Base-by-base conservation (phyloP, 2,888 invertebrate species). In the Schrankia costaestrigalis region DNA sequence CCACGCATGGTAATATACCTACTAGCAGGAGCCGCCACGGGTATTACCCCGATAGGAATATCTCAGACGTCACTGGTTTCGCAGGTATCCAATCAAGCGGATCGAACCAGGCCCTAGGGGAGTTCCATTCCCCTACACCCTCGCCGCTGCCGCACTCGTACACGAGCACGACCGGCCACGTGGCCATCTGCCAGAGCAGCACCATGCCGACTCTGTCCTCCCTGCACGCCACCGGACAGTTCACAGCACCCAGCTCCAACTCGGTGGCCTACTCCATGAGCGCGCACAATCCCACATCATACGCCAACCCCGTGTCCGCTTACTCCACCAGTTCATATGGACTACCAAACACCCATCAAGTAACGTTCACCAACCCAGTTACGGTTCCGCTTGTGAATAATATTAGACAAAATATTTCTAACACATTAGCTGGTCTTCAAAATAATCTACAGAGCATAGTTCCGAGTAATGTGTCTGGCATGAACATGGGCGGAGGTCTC, bases 71-170 rank as follows among this genome's bases (percentile, higher is more conserved):
- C 34, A 17, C 13, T 37, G 39, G 39, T 46, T 48, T 41, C 39
- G 8, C 78, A 78, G 90, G 90, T 61, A 89, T 92, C 70, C 90
- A 92, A 63, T 89, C 91, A 46, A 93, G 92, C 67, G 91, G 92
- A 46, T 93, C 92, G 56, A 93, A 91, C 64, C 93, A 93, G 82
- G 92, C 91, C 41, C 78, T 92, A 52, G 90, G 92, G 56, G 92
- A 92, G 52, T 90, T 85, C 63, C 91, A 90, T 65, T 91, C 90
- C 34, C 91, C 90, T 58, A 79, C 91, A 80, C 73, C 90, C 68
- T 73, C 90, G 75, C 86, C 90, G 68, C 71, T 89, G 79, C 84
- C 90, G 48, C 85, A 91, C 78, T 78, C 89, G 65, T 83, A 91
- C 78, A 66, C 88, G 61, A 71, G 86, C 78, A 60, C 72, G 24